Conservation (phyloP, 2,797 vertebrate genomes). For the Spondyliosoma cantharus region DNA sequence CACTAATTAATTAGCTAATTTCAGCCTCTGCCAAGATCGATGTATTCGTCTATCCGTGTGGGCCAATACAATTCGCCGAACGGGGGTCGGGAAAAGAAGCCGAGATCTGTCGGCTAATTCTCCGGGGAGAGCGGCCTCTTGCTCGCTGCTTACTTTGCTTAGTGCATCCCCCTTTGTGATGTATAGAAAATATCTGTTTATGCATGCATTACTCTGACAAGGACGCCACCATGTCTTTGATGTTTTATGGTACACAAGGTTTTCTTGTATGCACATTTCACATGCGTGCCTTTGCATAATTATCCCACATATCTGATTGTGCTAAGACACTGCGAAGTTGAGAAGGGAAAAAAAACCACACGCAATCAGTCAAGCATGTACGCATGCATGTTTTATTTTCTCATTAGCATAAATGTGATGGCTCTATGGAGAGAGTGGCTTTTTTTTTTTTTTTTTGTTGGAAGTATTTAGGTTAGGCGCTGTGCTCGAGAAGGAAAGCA, state of each 20-base stretch:
- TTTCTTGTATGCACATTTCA: constrained; percentile 46
- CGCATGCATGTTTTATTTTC: constrained; percentile 45
- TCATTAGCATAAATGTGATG: constrained; percentile 58
- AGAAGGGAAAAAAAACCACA: background rate
- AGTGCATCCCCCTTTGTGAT: constrained; percentile 38
- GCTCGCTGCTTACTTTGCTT: constrained; percentile 30
- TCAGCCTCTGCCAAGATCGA: constrained; percentile 69
- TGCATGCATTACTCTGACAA: constrained; percentile 67
- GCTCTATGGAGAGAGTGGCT: constrained; percentile 20
- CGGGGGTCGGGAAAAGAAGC: constrained; percentile 38
- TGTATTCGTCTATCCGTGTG: constrained; percentile 48
- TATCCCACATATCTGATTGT: constrained; percentile 47
- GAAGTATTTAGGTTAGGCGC: constrained; percentile 61
- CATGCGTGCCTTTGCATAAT: constrained; percentile 63
- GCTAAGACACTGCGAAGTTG: constrained; percentile 35
- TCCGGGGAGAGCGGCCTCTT: constrained; percentile 45
- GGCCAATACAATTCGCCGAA: constrained; percentile 57
- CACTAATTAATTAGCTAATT: constrained; percentile 74
- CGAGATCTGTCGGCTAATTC: constrained; percentile 36
- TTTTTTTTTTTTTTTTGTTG: constrained; percentile 13
- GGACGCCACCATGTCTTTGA: constrained; percentile 64
- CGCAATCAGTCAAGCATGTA: constrained; percentile 54
- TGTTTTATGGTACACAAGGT: constrained; percentile 43
- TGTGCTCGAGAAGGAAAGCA: constrained; percentile 1
- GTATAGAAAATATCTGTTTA: constrained; percentile 57